Base-by-base conservation (phyloP, 2,113 vertebrate genomes). In the Gambusia holbrooki region DNA sequence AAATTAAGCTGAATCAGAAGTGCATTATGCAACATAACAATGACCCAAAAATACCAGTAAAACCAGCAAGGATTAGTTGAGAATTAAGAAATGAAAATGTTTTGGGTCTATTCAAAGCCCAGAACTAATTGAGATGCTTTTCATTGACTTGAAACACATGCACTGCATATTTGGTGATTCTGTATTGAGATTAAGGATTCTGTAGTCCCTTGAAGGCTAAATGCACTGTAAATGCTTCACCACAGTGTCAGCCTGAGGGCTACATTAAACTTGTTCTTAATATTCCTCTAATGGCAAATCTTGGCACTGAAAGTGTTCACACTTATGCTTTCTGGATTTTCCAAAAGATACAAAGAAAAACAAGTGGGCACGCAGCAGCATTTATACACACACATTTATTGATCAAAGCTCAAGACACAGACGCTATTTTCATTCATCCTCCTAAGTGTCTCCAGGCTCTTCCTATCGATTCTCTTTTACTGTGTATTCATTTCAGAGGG, bases 341-440 rank as follows among this genome's bases (percentile, higher is more conserved):
- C 54, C 13, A 10, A 71, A 2, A 42, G 33, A 70, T 10, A 70
- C 10, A 60, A 48, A 48, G 68, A 58, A 27, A 35, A 58, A 70
- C 22, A 60, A 70, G 22, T 25, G 10, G 30, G 15, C 58, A 66
- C 40, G 69, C 58, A 25, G 62, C 30, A 12, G 61, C 48, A 58
- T 33, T 62, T 7, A 65, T 61, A 22, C 14, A 51, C 64, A 69
- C 28, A 66, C 76, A 75, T 45, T 66, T 73, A 84, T 85, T n/a
- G 84, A 87, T 89, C 76, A 87, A 76, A 79, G 62, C 37, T 75
- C 58, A 77, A 74, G 77, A 75, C 70, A 58, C 66, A 77, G 84
- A 51, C 19, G 29, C 72, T 81, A 79, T 87, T 88, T 79, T 85
- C 88, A 86, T 90, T 92, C 85, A 92, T 87, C 79, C 81, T 86